Conservation (phyloP, 2,113 vertebrate genomes). For the Gambusia holbrooki region DNA sequence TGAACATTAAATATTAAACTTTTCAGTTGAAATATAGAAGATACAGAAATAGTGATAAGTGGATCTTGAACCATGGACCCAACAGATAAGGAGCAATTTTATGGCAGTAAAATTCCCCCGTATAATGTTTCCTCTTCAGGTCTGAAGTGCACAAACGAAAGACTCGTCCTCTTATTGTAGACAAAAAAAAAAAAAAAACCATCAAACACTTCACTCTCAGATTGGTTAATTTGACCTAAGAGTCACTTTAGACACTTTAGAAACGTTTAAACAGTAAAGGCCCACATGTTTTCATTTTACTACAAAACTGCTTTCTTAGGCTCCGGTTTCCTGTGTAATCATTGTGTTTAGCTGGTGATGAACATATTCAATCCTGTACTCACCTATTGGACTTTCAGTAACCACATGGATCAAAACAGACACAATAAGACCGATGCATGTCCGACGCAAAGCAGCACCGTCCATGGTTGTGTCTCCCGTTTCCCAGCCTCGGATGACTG, state of each 20-base stretch:
- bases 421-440: not conserved
- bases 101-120: too few relatives aligned
- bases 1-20: too few relatives aligned
- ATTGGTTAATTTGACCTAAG: not conserved
- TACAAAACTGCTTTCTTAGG: not conserved
- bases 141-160: not conserved
- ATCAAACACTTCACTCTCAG: not conserved
- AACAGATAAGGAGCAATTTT: not conserved
- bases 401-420: not conserved
- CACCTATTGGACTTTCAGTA: not conserved
- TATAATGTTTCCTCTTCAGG: not conserved
- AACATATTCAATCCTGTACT: not conserved
- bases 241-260: not conserved
- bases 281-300: too few relatives aligned
- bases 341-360: too few relatives aligned
- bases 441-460: not conserved
- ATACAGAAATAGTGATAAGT: not conserved
- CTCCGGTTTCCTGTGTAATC: not conserved
- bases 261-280: too few relatives aligned
- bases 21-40: not conserved
- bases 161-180: not conserved
- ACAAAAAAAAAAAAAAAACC: not conserved
- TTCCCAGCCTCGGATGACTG: not conserved
- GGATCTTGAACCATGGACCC: not conserved
- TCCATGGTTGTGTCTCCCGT: not conserved